Percentiles rank a stretch among this genome's conserved stretches.
These are phyloP conservation scores for Pantelozetes paolii DNA, from an alignment of 2,888 invertebrate genomes.

Conservation along the genomic window DNA sequence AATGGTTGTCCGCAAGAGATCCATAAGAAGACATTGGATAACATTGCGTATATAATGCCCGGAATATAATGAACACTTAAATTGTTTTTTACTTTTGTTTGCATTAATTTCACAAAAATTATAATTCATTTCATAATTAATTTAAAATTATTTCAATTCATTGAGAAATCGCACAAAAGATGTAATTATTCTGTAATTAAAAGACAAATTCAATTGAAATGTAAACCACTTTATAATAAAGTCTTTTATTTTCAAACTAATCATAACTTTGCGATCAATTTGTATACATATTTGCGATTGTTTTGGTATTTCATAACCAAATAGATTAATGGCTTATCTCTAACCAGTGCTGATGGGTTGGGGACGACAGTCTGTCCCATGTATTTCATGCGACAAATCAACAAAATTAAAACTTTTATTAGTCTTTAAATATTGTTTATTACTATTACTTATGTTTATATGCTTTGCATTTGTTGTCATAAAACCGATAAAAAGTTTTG, in stretches of 20 bases:
- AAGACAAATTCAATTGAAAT: background rate
- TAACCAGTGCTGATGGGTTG: background rate
- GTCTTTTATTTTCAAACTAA: background rate
- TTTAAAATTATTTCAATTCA: background rate
- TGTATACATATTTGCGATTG: no score
- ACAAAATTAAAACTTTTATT: slow-evolving; percentile 9
- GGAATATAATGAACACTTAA: slow-evolving; percentile 57
- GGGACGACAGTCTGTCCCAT: background rate
- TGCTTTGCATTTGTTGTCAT: slow-evolving; percentile 7
- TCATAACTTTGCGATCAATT: no score
- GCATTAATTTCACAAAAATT: background rate
- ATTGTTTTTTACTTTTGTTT: background rate
- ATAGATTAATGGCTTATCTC: background rate
- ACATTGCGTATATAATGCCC: slow-evolving; percentile 92
- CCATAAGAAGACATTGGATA: slow-evolving; percentile 70
- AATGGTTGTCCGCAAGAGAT: slow-evolving; percentile 63
- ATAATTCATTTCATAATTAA: background rate
- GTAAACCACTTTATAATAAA: background rate
- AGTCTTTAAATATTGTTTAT: slow-evolving; percentile 9
- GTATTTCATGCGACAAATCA: background rate
- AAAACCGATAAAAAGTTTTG: background rate
- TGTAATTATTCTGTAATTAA: background rate
- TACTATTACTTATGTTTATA: no score
- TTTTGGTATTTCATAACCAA: background rate
- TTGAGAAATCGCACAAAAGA: background rate